Evolutionary conservation across 2,888 invertebrate genomes (phyloP).

Genomic region (Euphydryas editha): DNA sequence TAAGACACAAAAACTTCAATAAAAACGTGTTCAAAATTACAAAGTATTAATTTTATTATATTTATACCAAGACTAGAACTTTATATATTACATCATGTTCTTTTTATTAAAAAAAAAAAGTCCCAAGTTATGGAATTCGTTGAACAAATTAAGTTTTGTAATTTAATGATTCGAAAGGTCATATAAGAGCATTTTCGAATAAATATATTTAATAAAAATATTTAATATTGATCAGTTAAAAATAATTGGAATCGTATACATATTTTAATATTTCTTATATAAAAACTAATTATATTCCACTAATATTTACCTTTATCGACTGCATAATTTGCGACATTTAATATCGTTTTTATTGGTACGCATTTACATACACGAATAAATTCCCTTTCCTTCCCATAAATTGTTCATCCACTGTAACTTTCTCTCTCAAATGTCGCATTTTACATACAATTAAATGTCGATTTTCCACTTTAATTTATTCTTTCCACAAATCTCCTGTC

Average conservation of each 20-base stretch:
- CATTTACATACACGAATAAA: conserved; percentile 39
- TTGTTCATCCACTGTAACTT: conserved; percentile 44
- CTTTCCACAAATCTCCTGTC: conserved; percentile 18
- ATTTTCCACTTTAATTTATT: conserved; percentile 45
- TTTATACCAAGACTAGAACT: not conserved
- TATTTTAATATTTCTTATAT: not conserved
- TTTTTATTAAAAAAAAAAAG: no score
- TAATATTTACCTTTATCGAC: not conserved
- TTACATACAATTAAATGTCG: conserved; percentile 65
- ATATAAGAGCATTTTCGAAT: no score
- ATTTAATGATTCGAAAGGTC: no score
- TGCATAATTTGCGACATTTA: conserved; percentile 13
- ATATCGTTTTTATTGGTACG: conserved; percentile 27
- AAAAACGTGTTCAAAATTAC: not conserved
- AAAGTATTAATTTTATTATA: no score
- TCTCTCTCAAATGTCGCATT: conserved; percentile 61
- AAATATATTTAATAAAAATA: no score
- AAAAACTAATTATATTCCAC: not conserved
- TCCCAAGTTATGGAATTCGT: no score
- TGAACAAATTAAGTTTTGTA: no score
- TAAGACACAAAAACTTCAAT: not conserved
- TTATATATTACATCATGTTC: not conserved
- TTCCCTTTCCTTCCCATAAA: conserved; percentile 36
- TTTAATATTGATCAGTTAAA: no score
- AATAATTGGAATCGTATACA: no score